phyloP scores from a whole-genome alignment of 2,888 invertebrate species.

The Iselma pallidipennis region DNA sequence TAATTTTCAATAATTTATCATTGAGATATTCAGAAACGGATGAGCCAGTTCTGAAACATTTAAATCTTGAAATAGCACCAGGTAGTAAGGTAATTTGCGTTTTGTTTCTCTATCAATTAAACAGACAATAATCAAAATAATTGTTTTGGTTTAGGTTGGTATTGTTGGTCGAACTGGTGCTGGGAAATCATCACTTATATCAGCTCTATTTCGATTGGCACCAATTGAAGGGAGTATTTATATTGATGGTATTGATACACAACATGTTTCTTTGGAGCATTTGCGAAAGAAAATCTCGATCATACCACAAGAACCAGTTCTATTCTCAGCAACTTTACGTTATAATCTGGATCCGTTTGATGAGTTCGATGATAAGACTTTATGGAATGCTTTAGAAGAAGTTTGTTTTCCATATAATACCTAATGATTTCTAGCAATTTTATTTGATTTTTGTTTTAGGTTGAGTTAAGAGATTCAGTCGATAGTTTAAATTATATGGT shows the following conservation, averaged over 20 bases:
- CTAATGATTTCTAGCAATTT: slow-evolving; percentile 1
- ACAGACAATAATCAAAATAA: slow-evolving; percentile 84
- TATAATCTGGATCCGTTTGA: slow-evolving; percentile 85
- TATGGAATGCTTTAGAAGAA: slow-evolving; percentile 79
- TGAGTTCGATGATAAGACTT: slow-evolving; percentile 69
- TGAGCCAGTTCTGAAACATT: slow-evolving; percentile 69
- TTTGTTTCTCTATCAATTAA: too few species aligned
- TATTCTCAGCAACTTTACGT: slow-evolving; percentile 83
- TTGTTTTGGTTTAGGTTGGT: too few species aligned
- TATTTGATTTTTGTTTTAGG: slow-evolving; percentile 54
- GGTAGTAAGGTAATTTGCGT: slow-evolving; percentile 70
- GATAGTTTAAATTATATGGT: slow-evolving; percentile 67
- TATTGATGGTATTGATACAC: slow-evolving; percentile 76
- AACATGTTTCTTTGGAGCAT: slow-evolving; percentile 74
- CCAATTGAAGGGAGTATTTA: slow-evolving; percentile 75
- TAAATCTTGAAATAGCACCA: slow-evolving; percentile 64
- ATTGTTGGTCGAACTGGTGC: too few species aligned
- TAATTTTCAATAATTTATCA: slow-evolving; percentile 63
- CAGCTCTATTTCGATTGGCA: slow-evolving; percentile 82
- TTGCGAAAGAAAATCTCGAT: slow-evolving; percentile 83
- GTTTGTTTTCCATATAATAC: slow-evolving; percentile 45
- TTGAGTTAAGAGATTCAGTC: slow-evolving; percentile 75
- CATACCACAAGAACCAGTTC: slow-evolving; percentile 90
- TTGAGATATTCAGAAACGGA: slow-evolving; percentile 67
- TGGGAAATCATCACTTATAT: too few species aligned